Evolutionary conservation across 2,888 invertebrate species (phyloP), one percentile per base, ranked within the genome.

Genomic region (Alcis repandata): DNA sequence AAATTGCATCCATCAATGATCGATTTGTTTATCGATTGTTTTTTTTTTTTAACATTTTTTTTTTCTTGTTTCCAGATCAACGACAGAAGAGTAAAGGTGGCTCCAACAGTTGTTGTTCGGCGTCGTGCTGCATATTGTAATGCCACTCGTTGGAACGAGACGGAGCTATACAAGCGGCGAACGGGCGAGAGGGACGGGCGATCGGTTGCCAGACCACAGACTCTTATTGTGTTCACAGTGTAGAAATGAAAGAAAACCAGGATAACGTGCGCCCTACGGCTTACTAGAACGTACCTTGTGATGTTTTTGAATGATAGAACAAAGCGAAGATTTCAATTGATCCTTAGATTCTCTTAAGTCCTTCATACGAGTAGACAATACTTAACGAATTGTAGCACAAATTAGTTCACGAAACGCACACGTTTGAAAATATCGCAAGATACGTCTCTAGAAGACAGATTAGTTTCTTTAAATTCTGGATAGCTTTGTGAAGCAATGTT

Each of bases 61-160:
- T 75, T 68, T 77, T 74, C 72, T 83, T 76, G 45, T 84, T 95
- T 96, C 79, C 95, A 98, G 98, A 98, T 96, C 98, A 98, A 95
- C 96, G 98, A 94, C 98, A 98, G 94, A 98, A 98, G 94, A 98
- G 98, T 94, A 98, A 98, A 96, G 97, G 97, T 77, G 97, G 98
- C 78, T 97, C 97, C 83, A 98, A 97, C 95, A 97, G 97, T 96
- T 98, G 98, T 95, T 98, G 98, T 95, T 97, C 97, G 83, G 96
- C 97, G 82, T 96, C 97, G 78, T 98, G 98, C 95, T 97, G 97
- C 95, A 98, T 98, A 95, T 96, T 98, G 96, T 98, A 98, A 97
- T 92, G 85, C 76, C 76, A 71, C 77, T 74, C 67, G 77, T 73
- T 68, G 59, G 78, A 79, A 76, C 71, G 79, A 71, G 79, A 79